A percentile compares a stretch with the other conserved stretches of the same genome.
These are phyloP conservation scores for Macquaria ambigua DNA, from an alignment of 2,113 vertebrate species.

Conservation along the genomic window DNA sequence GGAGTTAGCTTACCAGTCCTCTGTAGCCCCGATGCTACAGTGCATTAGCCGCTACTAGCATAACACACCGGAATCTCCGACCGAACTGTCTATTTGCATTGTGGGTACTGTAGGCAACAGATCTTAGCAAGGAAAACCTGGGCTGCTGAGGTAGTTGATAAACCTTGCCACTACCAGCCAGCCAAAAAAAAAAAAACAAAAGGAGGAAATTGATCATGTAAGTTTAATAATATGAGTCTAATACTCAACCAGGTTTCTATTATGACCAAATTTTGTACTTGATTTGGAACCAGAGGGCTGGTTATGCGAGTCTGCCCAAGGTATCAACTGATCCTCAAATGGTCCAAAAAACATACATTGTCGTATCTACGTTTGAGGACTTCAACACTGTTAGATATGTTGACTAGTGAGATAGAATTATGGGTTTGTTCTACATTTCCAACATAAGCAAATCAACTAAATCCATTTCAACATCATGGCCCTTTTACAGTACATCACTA, in stretches of 20 bases:
- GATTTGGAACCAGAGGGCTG: neutral
- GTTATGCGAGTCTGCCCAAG: neutral
- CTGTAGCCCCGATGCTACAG: too few species aligned
- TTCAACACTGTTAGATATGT: neutral
- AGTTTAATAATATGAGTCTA: neutral
- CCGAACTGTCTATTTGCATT: neutral
- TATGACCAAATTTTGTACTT: neutral
- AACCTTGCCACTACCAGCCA: neutral
- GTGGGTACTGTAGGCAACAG: neutral
- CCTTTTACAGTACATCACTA: neutral
- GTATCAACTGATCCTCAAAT: neutral
- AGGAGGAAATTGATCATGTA: neutral
- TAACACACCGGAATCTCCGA: too few species aligned
- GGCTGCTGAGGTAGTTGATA: neutral
- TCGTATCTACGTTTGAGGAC: neutral
- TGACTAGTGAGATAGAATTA: neutral
- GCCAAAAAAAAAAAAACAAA: neutral
- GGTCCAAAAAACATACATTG: neutral
- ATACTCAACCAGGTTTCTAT: neutral
- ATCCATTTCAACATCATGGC: neutral
- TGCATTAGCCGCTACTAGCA: too few species aligned
- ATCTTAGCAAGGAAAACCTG: neutral
- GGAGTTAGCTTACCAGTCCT: too few species aligned
- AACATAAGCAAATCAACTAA: neutral
- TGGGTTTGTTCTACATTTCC: neutral